Evolutionary conservation across 1,140 invertebrate genomes (phyloP), one percentile per base, ranked within the genome.

Genomic region (Drosophila grimshawi): DNA sequence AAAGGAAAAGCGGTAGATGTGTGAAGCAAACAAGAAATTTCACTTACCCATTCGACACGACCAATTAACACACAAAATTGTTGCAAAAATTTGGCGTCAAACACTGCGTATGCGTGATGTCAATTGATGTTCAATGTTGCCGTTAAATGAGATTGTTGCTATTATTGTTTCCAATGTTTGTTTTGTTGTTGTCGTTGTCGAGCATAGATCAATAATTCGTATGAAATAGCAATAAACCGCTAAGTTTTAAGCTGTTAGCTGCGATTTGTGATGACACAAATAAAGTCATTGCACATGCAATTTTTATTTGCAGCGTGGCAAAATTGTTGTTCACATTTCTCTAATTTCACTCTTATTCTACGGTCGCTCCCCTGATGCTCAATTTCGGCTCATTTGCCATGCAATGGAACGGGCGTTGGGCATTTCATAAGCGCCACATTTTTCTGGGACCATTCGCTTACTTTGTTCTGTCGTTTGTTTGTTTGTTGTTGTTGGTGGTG

Each of bases 21-120:
- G 52, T 39, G 57, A 48, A 60, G 30, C 32, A 70, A 65, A 32
- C 27, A 68, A 30, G 48, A 73, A 68, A 69, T 74, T 74, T 69
- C 71, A 69, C 71, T 62, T 68, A 74, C 71, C 65, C 57, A 69
- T 62, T 62, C 33, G 56, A 64, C 35, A 62, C 59, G 51, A 69
- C 57, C 71, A 74, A 74, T 74, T 74, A 74, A 69, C 57, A 62
- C 66, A 48, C 33, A 49, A 37, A 45, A 41, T 52, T 63, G 61
- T 52, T 32, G 59, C 19, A 43, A 30, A 60, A 33, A 33, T 39
- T 33, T 32, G 57, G 43, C 45, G 71, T 61, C 65, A 48, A 49
- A 74, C 51, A 57, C 57, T 61, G 71, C 71, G 71, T 57, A 74
- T 74, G 66, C 66, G 65, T 69, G 71, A 69, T 74, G 35, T 53